Base-by-base conservation (phyloP, 2,888 invertebrate genomes). In the Drosophila eohydei region DNA sequence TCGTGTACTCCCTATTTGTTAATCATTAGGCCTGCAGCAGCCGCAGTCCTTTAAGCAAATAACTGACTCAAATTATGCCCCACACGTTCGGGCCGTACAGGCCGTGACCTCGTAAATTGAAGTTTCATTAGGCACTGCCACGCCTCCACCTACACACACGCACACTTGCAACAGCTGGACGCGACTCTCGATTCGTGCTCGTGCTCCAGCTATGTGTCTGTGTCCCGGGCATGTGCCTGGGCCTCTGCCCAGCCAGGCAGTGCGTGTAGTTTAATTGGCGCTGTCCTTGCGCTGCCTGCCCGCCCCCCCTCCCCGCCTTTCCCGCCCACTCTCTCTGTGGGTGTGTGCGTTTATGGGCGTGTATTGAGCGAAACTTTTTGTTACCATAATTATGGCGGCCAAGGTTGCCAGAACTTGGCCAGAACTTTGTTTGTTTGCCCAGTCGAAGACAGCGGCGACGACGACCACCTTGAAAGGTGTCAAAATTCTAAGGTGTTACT, bases 321-420 rank as follows among this genome's bases (percentile, higher is more conserved):
- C 4, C 16, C 30, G 5, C 32, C 8, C 11, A n/a, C 28, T 4
- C 14, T 4, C 8, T 9, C 2, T 58, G 9, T 50, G 12, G 14
- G 21, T 30, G 26, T 58, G 51, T 51, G 66, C 41, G 50, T 69
- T 69, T 74, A 71, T 73, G 81, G 72, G 89, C 78, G 83, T 87
- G 81, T 71, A 68, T 78, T 76, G 77, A 82, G 72, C 77, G 77
- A 76, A 88, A 89, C 77, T 84, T 89, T 89, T 77, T 85, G 83
- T 88, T 89, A 89, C 89, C 88, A 84, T 84, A 84, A 84, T 84
- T 84, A 84, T 84, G 88, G 85, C 85, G 86, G 85, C 88, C 89
- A 84, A 84, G 84, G 84, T 82, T 74, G 69, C 48, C 69, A 63
- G 69, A 68, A 54, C 72, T 71, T 44, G 61, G 70, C 34, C 78